phyloP scores from a whole-genome alignment of 1,140 invertebrate genomes.

The Bombus turneri region DNA sequence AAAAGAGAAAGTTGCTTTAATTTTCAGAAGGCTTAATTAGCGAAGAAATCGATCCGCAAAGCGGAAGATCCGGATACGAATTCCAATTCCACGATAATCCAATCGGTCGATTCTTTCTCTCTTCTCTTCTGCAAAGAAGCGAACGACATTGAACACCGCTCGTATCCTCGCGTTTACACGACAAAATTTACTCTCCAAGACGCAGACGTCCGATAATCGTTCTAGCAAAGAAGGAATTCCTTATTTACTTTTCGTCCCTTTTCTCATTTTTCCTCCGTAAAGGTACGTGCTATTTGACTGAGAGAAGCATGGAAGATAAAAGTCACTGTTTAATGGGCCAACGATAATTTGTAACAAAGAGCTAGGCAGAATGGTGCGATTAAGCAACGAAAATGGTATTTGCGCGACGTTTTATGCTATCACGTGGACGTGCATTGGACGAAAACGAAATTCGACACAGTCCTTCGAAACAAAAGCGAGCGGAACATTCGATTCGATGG shows the following conservation, averaged over 20 bases:
- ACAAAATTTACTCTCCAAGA: not conserved
- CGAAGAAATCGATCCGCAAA: not conserved
- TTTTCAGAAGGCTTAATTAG: not conserved
- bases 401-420: not conserved
- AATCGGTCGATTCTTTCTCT: not conserved
- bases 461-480: not conserved
- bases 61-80: not conserved
- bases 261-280: not conserved
- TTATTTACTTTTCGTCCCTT: not conserved
- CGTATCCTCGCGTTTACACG: not conserved
- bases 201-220: not conserved
- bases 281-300: not conserved
- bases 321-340: not conserved
- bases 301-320: not conserved
- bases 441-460: slow-evolving; percentile 5
- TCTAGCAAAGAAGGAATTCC: not conserved
- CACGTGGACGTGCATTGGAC: not conserved
- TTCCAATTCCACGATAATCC: not conserved
- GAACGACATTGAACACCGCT: not conserved
- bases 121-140: too few relatives aligned
- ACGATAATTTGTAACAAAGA: not conserved
- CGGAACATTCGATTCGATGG: not conserved
- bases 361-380: not conserved
- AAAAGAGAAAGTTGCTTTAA: not conserved
- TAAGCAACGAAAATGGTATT: not conserved